Conservation (phyloP, 1,140 invertebrate genomes). For the Drosophila kepulauana region DNA sequence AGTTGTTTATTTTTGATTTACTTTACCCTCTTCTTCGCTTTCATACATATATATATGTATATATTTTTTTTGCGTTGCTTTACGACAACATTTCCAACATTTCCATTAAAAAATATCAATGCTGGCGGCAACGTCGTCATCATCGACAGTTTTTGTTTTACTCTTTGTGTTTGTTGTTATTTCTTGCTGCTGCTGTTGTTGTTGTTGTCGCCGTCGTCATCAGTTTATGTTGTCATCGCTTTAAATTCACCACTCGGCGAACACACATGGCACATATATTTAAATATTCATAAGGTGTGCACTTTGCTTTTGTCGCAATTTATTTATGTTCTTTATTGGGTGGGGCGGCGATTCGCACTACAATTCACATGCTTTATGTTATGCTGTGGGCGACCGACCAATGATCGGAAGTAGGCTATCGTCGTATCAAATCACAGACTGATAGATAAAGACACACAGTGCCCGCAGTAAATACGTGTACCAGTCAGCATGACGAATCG, state of each 20-base stretch:
- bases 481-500: not conserved
- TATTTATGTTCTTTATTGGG: conserved; percentile 75
- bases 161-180: conserved; percentile 1
- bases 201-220: conserved; percentile 65
- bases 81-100: conserved; percentile 75
- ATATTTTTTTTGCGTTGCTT: conserved; percentile 22
- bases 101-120: conserved; percentile 78
- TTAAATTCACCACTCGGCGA: conserved; percentile 68
- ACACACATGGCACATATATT: conserved; percentile 47
- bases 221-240: conserved; percentile 82
- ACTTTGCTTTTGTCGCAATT: conserved; percentile 74
- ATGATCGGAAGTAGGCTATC: conserved; percentile 15
- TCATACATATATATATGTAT: not conserved
- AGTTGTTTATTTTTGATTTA: conserved; percentile 42
- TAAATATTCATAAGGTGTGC: conserved; percentile 82
- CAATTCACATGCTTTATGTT: conserved; percentile 31
- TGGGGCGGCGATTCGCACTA: conserved; percentile 47
- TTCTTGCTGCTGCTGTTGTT: conserved; percentile 27
- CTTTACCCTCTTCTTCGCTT: conserved; percentile 15
- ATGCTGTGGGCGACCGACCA: conserved; percentile 23
- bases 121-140: conserved; percentile 62
- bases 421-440: conserved; percentile 29
- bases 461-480: not conserved
- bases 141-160: conserved; percentile 40
- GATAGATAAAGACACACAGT: not conserved